Conservation (phyloP, 2,888 invertebrate species). For the Drosophila tanythrix region DNA sequence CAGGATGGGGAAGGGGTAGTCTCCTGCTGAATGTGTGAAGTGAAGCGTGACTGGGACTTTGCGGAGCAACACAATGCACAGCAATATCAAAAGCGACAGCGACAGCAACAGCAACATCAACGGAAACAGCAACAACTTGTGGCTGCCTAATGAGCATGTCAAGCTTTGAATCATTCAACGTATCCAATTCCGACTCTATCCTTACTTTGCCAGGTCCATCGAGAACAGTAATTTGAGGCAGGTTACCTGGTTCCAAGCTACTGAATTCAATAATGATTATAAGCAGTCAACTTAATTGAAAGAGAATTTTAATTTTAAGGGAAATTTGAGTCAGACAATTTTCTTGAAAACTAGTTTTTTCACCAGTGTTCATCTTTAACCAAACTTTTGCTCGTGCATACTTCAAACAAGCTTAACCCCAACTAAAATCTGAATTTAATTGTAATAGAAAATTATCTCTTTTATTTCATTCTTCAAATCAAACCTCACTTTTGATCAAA, state of each 20-base stretch:
- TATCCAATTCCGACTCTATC: neutral
- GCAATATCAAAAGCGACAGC: neutral
- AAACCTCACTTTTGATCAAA: neutral
- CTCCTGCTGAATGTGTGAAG: slow-evolving; percentile 49
- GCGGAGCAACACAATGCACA: slow-evolving; percentile 4
- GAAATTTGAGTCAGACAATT: neutral
- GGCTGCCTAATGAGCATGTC: slow-evolving; percentile 60
- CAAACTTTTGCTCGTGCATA: neutral
- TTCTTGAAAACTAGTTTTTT: neutral
- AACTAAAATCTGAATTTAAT: neutral
- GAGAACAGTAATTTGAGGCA: neutral
- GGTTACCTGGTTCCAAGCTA: neutral
- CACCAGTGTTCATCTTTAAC: neutral
- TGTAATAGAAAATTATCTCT: neutral
- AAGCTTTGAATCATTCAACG: slow-evolving; percentile 19
- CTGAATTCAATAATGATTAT: neutral
- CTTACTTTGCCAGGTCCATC: neutral
- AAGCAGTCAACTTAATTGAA: neutral
- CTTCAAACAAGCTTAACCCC: neutral
- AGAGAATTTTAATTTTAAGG: neutral
- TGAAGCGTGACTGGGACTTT: slow-evolving; percentile 62
- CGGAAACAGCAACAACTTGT: slow-evolving; percentile 36
- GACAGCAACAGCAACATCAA: slow-evolving; percentile 16
- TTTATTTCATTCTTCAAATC: too few species aligned
- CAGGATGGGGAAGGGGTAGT: slow-evolving; percentile 4